These are phyloP conservation scores for Podiceps cristatus DNA, from an alignment of 2,113 vertebrate species.

Conservation along the genomic window DNA sequence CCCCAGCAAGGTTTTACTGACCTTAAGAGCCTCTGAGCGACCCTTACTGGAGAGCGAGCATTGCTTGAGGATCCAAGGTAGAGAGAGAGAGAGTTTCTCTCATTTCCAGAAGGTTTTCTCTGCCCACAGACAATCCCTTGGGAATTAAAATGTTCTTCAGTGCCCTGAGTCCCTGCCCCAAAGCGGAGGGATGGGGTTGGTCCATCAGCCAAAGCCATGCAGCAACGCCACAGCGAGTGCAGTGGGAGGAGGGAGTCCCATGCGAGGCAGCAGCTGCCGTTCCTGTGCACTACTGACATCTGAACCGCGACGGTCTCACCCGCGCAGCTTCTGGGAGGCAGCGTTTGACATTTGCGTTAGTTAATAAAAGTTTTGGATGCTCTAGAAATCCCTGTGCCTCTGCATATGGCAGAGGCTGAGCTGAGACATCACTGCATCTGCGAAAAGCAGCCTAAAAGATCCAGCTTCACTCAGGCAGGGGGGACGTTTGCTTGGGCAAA, in stretches of 20 bases:
- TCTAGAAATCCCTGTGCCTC: not conserved
- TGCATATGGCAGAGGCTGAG: not conserved
- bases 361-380: not conserved
- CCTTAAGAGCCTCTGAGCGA: conserved; percentile 35
- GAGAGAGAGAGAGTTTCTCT: conserved; percentile 12
- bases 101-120: not conserved
- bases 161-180: conserved; percentile 3
- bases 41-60: not conserved
- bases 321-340: not conserved
- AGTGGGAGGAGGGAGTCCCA: not conserved
- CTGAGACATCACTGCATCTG: not conserved
- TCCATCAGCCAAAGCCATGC: not conserved
- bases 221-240: not conserved
- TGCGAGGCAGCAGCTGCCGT: not conserved
- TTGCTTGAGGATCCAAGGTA: not conserved
- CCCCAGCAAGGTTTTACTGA: conserved; percentile 56
- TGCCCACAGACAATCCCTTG: not conserved
- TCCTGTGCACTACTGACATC: not conserved
- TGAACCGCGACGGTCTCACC: not conserved
- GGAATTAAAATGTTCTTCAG: conserved; percentile 55
- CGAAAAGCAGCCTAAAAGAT: not conserved
- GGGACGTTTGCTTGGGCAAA: not conserved
- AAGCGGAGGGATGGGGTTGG: not conserved
- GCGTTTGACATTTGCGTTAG: not conserved
- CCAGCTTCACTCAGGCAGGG: not conserved